phyloP scores from a whole-genome alignment of 2,888 invertebrate species.

The Zeuzera pyrina region DNA sequence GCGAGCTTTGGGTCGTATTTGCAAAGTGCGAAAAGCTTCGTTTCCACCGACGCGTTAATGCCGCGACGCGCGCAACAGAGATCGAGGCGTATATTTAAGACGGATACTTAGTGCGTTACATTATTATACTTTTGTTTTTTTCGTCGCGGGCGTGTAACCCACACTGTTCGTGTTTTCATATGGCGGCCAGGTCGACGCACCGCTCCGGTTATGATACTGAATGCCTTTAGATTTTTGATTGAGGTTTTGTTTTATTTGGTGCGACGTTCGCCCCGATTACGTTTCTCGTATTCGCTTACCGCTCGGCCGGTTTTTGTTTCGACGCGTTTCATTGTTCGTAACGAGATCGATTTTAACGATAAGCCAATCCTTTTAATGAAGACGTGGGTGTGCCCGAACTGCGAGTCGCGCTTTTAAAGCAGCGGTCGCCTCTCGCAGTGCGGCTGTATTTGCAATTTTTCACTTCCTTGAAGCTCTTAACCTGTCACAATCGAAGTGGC shows the following conservation, averaged over 20 bases:
- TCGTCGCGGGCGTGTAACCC: conserved; percentile 54
- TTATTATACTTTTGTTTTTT: conserved; percentile 64
- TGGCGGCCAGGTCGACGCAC: conserved; percentile 63
- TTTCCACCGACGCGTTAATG: conserved; percentile 43
- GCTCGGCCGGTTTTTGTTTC: conserved; percentile 63
- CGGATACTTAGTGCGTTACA: conserved; percentile 70
- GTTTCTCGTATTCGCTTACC: conserved; percentile 66
- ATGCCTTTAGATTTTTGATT: conserved; percentile 68
- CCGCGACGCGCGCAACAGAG: conserved; percentile 58
- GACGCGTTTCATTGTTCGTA: conserved; percentile 66
- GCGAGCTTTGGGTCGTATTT: conserved; percentile 20
- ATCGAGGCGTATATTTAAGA: conserved; percentile 68
- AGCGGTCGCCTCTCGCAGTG: too few species aligned
- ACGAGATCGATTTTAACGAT: conserved; percentile 67
- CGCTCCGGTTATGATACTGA: conserved; percentile 64
- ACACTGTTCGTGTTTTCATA: conserved; percentile 52
- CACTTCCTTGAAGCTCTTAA: neutral
- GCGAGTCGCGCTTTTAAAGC: conserved; percentile 1
- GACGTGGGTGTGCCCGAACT: conserved; percentile 54
- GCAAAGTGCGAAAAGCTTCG: conserved; percentile 8
- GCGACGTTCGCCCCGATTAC: conserved; percentile 61
- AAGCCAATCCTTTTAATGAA: conserved; percentile 59
- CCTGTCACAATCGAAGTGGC: too few species aligned
- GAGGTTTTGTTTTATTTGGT: conserved; percentile 67
- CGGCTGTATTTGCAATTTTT: too few species aligned